Evolutionary conservation across 1,140 invertebrate species (phyloP).

Genomic region (Drosophila kurseongensis): DNA sequence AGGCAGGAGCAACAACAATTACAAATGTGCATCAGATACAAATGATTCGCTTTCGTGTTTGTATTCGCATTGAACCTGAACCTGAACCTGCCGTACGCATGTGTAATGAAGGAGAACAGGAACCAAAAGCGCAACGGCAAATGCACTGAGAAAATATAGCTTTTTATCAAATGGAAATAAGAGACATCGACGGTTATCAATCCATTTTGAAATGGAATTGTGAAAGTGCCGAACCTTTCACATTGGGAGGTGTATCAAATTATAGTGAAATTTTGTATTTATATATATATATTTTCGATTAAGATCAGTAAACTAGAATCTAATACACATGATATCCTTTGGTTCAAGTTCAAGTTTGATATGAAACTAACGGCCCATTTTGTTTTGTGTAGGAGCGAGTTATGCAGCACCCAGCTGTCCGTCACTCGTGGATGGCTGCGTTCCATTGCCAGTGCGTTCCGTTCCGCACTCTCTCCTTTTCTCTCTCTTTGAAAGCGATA

Average conservation of each 20-base stretch:
- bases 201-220: too few species aligned
- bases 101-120: constrained; percentile 73
- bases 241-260: too few species aligned
- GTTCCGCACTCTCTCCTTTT: constrained; percentile 1
- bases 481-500: background rate
- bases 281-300: too few species aligned
- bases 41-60: background rate
- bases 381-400: background rate
- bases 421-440: constrained; percentile 14
- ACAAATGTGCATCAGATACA: constrained; percentile 34
- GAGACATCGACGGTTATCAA: too few species aligned
- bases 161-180: background rate
- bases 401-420: background rate
- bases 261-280: too few species aligned
- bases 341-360: background rate
- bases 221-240: too few species aligned
- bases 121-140: constrained; percentile 53
- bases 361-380: background rate
- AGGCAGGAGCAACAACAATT: constrained; percentile 22
- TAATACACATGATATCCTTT: background rate
- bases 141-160: constrained; percentile 10
- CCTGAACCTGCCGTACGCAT: constrained; percentile 36
- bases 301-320: too few species aligned
- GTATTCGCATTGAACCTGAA: constrained; percentile 69
- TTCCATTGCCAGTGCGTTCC: constrained; percentile 31